Conservation (phyloP, 2,113 vertebrate genomes). For the Syrrhaptes paradoxus region DNA sequence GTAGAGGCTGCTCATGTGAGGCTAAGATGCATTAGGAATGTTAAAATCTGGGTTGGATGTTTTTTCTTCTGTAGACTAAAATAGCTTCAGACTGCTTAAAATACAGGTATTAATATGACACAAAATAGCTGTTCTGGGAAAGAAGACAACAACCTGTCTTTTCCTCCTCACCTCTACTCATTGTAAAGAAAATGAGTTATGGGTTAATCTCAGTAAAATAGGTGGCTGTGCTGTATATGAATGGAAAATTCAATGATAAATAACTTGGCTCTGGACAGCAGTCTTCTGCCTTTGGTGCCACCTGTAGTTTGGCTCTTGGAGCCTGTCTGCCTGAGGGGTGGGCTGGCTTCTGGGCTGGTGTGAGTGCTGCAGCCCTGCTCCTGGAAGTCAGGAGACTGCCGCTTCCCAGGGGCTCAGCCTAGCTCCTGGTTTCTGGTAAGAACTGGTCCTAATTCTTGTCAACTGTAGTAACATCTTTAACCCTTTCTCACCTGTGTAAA, state of each 20-base stretch:
- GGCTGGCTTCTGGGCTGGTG: not conserved
- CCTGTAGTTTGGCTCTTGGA: not conserved
- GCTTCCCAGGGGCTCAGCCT: not conserved
- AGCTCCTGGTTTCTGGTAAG: not conserved
- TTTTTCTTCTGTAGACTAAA: not conserved
- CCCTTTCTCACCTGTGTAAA: not conserved
- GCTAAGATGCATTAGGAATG: not conserved
- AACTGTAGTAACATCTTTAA: not conserved
- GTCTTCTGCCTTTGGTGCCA: not conserved
- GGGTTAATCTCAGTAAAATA: not conserved
- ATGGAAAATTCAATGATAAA: not conserved
- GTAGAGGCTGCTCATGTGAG: not conserved
- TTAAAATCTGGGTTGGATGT: not conserved
- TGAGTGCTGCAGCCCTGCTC: not conserved
- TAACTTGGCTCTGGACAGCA: not conserved
- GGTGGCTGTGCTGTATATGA: not conserved
- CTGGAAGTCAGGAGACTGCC: not conserved
- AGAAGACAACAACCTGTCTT: not conserved
- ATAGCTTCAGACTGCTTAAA: not conserved
- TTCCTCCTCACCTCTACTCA: not conserved
- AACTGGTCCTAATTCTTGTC: not conserved
- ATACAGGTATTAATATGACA: not conserved
- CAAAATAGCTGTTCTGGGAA: not conserved
- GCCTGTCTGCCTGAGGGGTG: not conserved
- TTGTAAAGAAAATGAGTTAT: not conserved